Evolutionary conservation across 2,113 vertebrate species (phyloP), one percentile per base, ranked within the genome.

Genomic region (Coptodon bakossiorum): DNA sequence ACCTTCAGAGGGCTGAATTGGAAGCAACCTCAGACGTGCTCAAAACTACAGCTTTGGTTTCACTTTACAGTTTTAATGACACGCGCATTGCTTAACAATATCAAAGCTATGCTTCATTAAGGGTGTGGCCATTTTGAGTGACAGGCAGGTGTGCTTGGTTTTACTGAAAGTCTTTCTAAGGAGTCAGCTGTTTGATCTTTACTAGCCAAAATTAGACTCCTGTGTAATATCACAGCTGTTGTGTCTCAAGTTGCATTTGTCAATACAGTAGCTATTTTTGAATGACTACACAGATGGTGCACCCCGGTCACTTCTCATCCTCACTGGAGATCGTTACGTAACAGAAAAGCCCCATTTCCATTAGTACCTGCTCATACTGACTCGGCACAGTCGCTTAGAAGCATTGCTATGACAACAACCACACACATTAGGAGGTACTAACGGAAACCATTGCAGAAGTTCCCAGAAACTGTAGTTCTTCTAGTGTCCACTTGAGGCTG

Each of bases 401-500:
- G 17, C 10, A 38, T 22, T 22, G 61, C 61, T 22, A 5, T 66
- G 19, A 66, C 61, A 66, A 13, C n/a, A 17, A 66, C 31, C 17
- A 36, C 31, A 34, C 31, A 63, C 4, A 6, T 63, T 63, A 63
- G 9, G 31, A 63, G 6, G 59, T 19, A 0, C 17, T 63, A 1
- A 63, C 0, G 1, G 17, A 63, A 36, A 36, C 59, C 59, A 5
- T 11, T 36, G 17, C 3, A 0, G 17, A 63, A 63, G 16, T 3
- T 34, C 31, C 31, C 17, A 36, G 59, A 63, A 36, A 63, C 31
- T 63, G 59, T 0, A 63, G 31, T 63, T 63, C 59, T 12, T 36
- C 31, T 63, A 0, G 17, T 36, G 59, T 31, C 59, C 59, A n/a
- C 59, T 63, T 63, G 29, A 34, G 59, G 16, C 29, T 19, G 31